Base-by-base conservation (phyloP, 2,797 vertebrate species). In the Orestias chungarensis region DNA sequence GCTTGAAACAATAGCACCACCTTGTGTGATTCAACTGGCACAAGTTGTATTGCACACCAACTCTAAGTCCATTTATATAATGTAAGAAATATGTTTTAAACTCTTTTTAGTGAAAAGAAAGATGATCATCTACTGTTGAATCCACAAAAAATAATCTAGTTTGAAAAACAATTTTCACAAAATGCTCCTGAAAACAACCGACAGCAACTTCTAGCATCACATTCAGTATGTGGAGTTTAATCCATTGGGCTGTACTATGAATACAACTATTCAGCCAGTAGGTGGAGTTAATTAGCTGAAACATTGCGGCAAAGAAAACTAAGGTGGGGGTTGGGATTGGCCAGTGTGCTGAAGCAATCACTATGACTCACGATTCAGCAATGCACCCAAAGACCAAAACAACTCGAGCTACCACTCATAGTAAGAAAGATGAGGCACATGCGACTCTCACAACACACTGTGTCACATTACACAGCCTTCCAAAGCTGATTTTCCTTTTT, bases 281-380 rank as follows among this genome's bases (percentile, higher is more conserved):
- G 92, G 82, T 84, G 93, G 91, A 76, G 89, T 23, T 20, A 85
- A 80, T 86, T 66, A 88, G 84, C 86, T 59, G 52, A 74, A 66
- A 83, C 76, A 83, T 38, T 81, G 61, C 59, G 1, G 76, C 73
- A 69, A 57, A 31, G 64, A 33, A 42, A 15, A 52, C 64, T 25
- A 61, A 74, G 33, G 73, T 50, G 10, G 74, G 59, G 61, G 27
- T 50, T 74, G 81, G 40, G 77, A 46, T 10, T 73, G 71, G 50
- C 14, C 66, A 68, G 78, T 62, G 35, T 78, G 84, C 79, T 85
- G 84, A 86, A 85, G 82, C 79, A 71, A 82, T 85, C 80, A 85
- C 78, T 66, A 81, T 93, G 91, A 93, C 77, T 93, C 92, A 92
- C 86, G 78, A 64, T 83, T 82, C 81, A 86, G 86, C 84, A 88